Evolutionary conservation across 2,113 vertebrate genomes (phyloP).

Genomic region (Montifringilla adamsi): DNA sequence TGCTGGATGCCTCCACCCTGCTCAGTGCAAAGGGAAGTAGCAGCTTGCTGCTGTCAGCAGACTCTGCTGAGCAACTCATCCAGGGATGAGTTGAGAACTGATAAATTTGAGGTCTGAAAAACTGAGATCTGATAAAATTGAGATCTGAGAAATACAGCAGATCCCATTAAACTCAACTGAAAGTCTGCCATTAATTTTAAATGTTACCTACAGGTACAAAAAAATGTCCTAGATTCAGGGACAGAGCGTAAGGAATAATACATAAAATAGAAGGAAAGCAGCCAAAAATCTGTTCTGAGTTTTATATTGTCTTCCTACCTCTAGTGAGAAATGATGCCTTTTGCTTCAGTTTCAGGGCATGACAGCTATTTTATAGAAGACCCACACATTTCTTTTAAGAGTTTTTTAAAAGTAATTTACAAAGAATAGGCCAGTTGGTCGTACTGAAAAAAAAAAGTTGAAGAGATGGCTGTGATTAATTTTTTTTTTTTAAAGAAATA

Average conservation of each 20-base stretch:
- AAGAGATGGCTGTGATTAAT: neutral
- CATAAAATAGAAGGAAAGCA: conserved; percentile 17
- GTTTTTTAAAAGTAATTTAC: neutral
- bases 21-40: neutral
- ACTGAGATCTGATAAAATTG: neutral
- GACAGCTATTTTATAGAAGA: neutral
- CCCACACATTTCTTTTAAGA: neutral
- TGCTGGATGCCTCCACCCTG: neutral
- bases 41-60: neutral
- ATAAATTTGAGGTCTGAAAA: neutral
- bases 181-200: conserved; percentile 31
- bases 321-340: neutral
- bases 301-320: neutral
- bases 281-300: conserved; percentile 10
- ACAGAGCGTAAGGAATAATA: conserved; percentile 31
- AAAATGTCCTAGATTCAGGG: conserved; percentile 33
- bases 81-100: neutral
- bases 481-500: neutral
- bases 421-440: neutral
- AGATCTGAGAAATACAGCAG: conserved; percentile 1
- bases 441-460: neutral
- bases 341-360: neutral
- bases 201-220: conserved; percentile 20
- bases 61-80: neutral
- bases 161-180: conserved; percentile 5